Evolutionary conservation across 2,113 vertebrate species (phyloP), one percentile per base, ranked within the genome.

Genomic region (Siphamia tubifer): DNA sequence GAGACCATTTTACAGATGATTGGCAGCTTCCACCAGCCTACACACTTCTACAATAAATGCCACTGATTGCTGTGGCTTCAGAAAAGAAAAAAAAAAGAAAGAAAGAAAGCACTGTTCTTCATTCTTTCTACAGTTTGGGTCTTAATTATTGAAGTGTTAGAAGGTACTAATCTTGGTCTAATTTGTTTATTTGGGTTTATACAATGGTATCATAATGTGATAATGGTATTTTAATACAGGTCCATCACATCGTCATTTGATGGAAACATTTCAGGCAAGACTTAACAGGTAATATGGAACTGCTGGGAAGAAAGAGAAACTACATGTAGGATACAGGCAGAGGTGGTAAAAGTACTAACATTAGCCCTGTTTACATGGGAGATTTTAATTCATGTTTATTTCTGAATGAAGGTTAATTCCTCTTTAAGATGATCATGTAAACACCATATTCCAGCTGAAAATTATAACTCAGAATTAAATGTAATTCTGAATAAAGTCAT

Each of bases 1-100:
- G 4, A 62, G 34, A 54, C 12, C 38, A 60, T 69, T 76, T 74
- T 71, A 48, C 40, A 78, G 38, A 54, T 77, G 86, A 79, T 5
- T 79, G 85, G 58, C 67, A 75, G 48, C 32, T 48, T 47, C 32
- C 17, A 17, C 21, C 57, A 23, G 34, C 53, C 32, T 82, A 28
- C 34, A 8, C 6, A 42, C 31, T 24, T 40, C n/a, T n/a, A 55
- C 43, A 65, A 10, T 3, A 7, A 60, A 48, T 43, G 5, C 10
- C 13, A n/a, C 16, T 40, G 43, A 74, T 21, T 42, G 31, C 57
- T 69, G n/a, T 36, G 77, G 13, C 30, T 63, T 63, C 45, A 38
- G 7, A 8, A 16, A 35, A 56, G 21, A 30, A 56, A 65, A 61
- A 44, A 48, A 8, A 16, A 35, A 56, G 21, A 30, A 56, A 65